Conservation (phyloP, 2,113 vertebrate genomes). For the Scatophagus argus region DNA sequence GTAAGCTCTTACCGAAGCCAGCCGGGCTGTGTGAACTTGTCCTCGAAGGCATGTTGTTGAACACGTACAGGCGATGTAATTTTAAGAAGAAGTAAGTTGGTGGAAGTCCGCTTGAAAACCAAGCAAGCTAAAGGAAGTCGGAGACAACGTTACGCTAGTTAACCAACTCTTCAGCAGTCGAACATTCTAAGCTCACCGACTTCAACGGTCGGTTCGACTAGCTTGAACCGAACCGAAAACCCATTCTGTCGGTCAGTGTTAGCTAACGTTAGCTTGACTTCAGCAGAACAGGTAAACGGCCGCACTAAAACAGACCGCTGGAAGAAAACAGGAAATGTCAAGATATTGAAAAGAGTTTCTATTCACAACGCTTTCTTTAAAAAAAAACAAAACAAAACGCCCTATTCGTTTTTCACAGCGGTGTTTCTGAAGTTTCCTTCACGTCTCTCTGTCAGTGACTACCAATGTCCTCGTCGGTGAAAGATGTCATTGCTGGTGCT, state of each 20-base stretch:
- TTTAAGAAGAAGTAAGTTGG: neutral
- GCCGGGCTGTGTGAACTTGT: neutral
- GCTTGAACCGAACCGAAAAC: neutral
- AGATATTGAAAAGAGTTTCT: slow-evolving; percentile 17
- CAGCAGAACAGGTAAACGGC: slow-evolving; percentile 49
- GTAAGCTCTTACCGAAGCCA: slow-evolving; percentile 8
- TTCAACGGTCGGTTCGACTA: neutral
- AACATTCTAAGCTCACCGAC: neutral
- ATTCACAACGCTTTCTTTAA: neutral
- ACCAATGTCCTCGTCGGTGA: slow-evolving; percentile 26
- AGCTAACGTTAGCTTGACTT: slow-evolving; percentile 42
- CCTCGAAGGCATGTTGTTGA: slow-evolving; percentile 45
- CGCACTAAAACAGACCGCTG: slow-evolving; percentile 29
- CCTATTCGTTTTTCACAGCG: no score
- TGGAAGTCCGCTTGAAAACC: neutral
- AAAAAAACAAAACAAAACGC: no score
- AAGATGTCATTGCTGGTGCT: slow-evolving; percentile 66
- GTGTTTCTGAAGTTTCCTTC: slow-evolving; percentile 35
- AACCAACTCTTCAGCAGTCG: neutral
- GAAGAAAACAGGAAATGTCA: slow-evolving; percentile 57
- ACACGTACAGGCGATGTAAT: neutral
- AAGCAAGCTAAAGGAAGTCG: slow-evolving; percentile 54
- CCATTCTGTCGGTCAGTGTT: neutral
- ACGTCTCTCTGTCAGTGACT: slow-evolving; percentile 17
- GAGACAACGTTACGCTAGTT: neutral